Base-by-base conservation (phyloP, 2,113 vertebrate species). In the Leiothrix lutea region DNA sequence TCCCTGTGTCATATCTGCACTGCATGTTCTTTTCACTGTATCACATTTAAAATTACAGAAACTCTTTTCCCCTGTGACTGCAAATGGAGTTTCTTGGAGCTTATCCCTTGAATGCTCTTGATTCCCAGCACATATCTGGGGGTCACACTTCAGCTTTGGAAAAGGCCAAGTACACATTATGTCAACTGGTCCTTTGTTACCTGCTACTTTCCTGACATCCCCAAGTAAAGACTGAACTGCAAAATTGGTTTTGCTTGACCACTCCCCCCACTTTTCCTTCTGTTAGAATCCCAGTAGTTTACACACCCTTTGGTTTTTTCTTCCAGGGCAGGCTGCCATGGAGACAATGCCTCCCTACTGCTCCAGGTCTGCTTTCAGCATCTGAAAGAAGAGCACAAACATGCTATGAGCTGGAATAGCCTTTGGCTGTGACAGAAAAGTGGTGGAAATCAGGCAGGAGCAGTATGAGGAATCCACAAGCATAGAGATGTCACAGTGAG, bases 261-360 rank as follows among this genome's bases (percentile, higher is more conserved):
- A 62, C 96, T 98, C 38, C 98, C 98, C 53, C 98, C 98, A 51
- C 60, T 98, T 83, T 98, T 97, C 78, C 97, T 98, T 42, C 58
- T 74, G 1, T 86, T 92, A 62, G 98, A 98, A 64, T 98, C 97
- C 62, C 79, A 77, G 84, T 96, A 99, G 97, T 70, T 95, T 92
- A 44, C 57, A 25, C 3, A 94, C 71, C 29, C 12, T 73, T 48
- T 50, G 90, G 31, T 94, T 91, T 60, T 97, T 47, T 98, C 95
- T 67, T 84, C 86, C 94, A 98, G 95, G 72, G 69, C 69, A 36
- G 65, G 58, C 4, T 97, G 92, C 65, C 97, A 94, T 25, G 57
- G 60, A 22, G 97, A 86, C 24, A 97, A 56, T 8, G 75, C 74
- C 38, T 80, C 50, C 50, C 66, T 97, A 98, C 35, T 95, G 90